These are phyloP conservation scores for Apis laboriosa DNA, from an alignment of 1,140 invertebrate genomes.

Conservation along the genomic window DNA sequence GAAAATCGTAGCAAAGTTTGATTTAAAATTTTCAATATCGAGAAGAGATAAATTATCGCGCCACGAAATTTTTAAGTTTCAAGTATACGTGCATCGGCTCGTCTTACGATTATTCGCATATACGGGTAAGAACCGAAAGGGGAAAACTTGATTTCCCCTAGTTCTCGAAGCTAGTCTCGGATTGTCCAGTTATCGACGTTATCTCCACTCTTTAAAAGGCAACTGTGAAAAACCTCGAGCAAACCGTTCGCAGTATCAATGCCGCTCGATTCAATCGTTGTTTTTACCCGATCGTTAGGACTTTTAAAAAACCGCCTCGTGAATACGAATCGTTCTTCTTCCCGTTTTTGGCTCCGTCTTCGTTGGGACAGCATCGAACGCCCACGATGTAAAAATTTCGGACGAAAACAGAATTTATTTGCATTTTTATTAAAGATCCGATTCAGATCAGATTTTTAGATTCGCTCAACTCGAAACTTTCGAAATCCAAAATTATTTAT, in stretches of 20 bases:
- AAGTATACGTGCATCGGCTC: conserved; percentile 6
- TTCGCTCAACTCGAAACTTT: too few species aligned
- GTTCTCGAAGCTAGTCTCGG: conserved; percentile 48
- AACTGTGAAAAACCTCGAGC: conserved; percentile 31
- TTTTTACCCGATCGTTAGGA: not conserved
- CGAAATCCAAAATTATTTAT: too few species aligned
- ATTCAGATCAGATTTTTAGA: too few species aligned
- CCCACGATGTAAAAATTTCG: not conserved
- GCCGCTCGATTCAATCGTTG: conserved; percentile 13
- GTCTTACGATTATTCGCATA: conserved; percentile 16
- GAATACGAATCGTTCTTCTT: not conserved
- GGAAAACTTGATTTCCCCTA: conserved; percentile 25
- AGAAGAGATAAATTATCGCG: too few species aligned
- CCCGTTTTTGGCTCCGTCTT: not conserved
- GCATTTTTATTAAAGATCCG: too few species aligned
- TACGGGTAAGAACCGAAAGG: conserved; percentile 9
- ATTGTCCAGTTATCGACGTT: conserved; percentile 47
- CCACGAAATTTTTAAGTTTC: too few species aligned
- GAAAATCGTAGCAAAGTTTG: too few species aligned
- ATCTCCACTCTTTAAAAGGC: conserved; percentile 53
- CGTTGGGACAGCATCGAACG: not conserved
- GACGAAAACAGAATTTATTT: not conserved
- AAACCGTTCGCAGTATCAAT: conserved; percentile 26
- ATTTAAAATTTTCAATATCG: too few species aligned
- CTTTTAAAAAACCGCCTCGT: not conserved